Evolutionary conservation across 1,140 invertebrate species (phyloP).

Genomic region (Scaptomyza montana): DNA sequence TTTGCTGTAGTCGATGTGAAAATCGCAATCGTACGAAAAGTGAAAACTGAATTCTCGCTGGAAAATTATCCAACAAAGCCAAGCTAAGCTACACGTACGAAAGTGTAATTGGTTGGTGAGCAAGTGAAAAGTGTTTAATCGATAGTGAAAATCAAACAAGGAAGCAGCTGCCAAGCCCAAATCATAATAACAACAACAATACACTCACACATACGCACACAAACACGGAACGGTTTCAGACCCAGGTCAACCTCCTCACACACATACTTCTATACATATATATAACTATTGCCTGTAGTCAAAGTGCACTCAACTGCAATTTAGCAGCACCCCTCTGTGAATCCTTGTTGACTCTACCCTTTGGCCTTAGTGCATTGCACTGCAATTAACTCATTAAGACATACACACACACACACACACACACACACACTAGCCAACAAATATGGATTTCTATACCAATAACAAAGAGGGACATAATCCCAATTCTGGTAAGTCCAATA

Average conservation of each 20-base stretch:
- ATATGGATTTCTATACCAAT: conserved; percentile 78
- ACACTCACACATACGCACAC: too few species aligned
- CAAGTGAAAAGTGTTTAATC: conserved; percentile 68
- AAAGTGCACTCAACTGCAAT: conserved; percentile 49
- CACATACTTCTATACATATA: not conserved
- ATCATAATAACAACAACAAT: conserved; percentile 33
- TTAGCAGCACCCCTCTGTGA: conserved; percentile 11
- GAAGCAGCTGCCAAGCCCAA: conserved; percentile 39
- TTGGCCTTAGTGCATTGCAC: conserved; percentile 59
- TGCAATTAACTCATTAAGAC: conserved; percentile 62
- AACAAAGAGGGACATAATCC: conserved; percentile 53
- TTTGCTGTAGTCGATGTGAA: conserved; percentile 53
- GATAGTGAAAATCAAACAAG: conserved; percentile 67
- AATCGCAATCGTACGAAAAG: conserved; percentile 46
- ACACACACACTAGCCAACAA: conserved; percentile 1
- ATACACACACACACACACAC: conserved; percentile 11
- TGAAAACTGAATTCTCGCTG: conserved; percentile 30
- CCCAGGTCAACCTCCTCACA: conserved; percentile 33
- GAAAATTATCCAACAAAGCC: conserved; percentile 47
- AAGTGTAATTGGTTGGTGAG: conserved; percentile 37
- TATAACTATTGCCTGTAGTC: conserved; percentile 3
- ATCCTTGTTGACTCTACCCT: conserved; percentile 33
- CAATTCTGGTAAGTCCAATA: conserved; percentile 61
- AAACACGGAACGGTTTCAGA: conserved; percentile 50
- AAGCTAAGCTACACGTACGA: conserved; percentile 40